Base-by-base conservation (phyloP, 1,140 invertebrate species). In the Penaeus japonicus region DNA sequence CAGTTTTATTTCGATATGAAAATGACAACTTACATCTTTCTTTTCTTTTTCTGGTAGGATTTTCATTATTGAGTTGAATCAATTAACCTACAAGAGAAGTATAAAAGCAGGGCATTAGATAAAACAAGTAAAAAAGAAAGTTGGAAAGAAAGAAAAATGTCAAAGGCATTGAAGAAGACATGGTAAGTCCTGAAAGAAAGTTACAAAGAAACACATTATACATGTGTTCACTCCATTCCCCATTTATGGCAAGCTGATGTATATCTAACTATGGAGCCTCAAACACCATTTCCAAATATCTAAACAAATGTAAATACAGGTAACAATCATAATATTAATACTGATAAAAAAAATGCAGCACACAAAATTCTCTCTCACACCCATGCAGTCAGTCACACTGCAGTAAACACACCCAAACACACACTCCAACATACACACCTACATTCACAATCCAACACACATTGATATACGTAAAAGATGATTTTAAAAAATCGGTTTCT, bases 11-110 rank as follows among this genome's bases (percentile, higher is more conserved):
- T 79, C 27, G 39, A 54, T 24, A 79, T n/a, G 32, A 24, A n/a
- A 18, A 39, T 47, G 20, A 15, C n/a, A 79, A 79, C 77, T 79
- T 79, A 79, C 77, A 79, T 79, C 77, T 53, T 79, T 53, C 77
- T 15, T 79, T n/a, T 54, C 24, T 79, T 79, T 79, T 53, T 79
- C 77, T 53, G 47, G 24, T 79, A 24, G 39, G 24, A 53, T 79
- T 53, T 24, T 79, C 77, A 79, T 79, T 53, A 79, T 27, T 79
- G 77, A 53, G 54, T n/a, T n/a, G 77, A 54, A 79, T 79, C 77
- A 79, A 79, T 79, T 53, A 79, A 79, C 77, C 77, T 79, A 79
- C 77, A 79, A 79, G 39, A 79, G 39, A 79, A 79, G 77, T 79
- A 24, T 53, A 79, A 79, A 79, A 79, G 47, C 27, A 79, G 39